Conservation (phyloP, 2,888 invertebrate species). For the Lasioglossum vierecki region DNA sequence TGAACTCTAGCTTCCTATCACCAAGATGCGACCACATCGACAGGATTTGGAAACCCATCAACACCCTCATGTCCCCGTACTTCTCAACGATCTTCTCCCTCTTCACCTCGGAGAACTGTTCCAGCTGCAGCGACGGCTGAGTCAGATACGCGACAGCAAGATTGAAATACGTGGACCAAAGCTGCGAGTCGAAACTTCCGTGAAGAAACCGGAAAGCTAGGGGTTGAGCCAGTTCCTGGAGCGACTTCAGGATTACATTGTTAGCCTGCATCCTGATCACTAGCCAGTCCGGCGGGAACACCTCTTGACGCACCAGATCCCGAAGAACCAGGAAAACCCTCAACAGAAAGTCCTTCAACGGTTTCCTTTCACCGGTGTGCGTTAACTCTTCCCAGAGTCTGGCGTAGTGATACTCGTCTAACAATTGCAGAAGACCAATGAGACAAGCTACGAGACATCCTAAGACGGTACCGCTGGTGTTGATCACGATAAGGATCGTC, state of each 20-base stretch:
- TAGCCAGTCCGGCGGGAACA: slow-evolving; percentile 95
- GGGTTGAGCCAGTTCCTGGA: slow-evolving; percentile 95
- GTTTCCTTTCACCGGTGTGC: slow-evolving; percentile 88
- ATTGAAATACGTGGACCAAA: slow-evolving; percentile 92
- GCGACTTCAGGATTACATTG: slow-evolving; percentile 92
- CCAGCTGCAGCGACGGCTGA: slow-evolving; percentile 92
- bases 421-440: slow-evolving; percentile 92
- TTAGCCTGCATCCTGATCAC: slow-evolving; percentile 95
- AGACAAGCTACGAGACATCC: slow-evolving; percentile 95
- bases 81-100: slow-evolving; percentile 91
- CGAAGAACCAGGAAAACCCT: slow-evolving; percentile 92
- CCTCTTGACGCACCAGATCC: slow-evolving; percentile 91
- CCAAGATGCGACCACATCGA: slow-evolving; percentile 96
- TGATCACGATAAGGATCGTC: slow-evolving; percentile 92
- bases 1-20: slow-evolving; percentile 94
- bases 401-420: slow-evolving; percentile 95
- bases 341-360: slow-evolving; percentile 93
- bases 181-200: slow-evolving; percentile 85
- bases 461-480: slow-evolving; percentile 90
- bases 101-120: slow-evolving; percentile 92
- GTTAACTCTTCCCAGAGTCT: slow-evolving; percentile 93
- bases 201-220: slow-evolving; percentile 93
- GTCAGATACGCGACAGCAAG: slow-evolving; percentile 92
- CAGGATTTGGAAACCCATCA: slow-evolving; percentile 96
- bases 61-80: slow-evolving; percentile 95